These are phyloP conservation scores for Cydia amplana DNA, from an alignment of 1,140 invertebrate genomes.

Conservation along the genomic window DNA sequence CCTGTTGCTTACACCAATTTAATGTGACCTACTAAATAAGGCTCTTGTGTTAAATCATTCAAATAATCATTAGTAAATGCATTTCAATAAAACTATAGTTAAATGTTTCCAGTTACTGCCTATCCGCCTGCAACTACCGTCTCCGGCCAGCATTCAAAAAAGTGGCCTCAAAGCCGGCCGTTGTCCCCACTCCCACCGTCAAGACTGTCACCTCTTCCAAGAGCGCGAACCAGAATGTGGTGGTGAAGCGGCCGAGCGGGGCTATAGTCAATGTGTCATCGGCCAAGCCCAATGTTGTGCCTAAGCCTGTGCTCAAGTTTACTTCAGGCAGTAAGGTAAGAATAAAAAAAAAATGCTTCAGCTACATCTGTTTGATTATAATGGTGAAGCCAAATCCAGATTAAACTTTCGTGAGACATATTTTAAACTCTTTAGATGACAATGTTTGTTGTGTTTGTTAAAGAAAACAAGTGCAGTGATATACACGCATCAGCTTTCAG, in stretches of 20 bases:
- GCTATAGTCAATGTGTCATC: constrained; percentile 82
- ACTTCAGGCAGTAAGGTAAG: constrained; percentile 79
- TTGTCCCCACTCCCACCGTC: constrained; percentile 69
- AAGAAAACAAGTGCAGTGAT: too few species aligned
- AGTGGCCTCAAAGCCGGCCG: constrained; percentile 63
- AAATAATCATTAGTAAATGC: constrained; percentile 17
- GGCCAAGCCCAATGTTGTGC: constrained; percentile 85
- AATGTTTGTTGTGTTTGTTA: too few species aligned
- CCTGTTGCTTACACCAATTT: too few species aligned
- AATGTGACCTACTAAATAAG: too few species aligned
- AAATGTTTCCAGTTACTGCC: constrained; percentile 68
- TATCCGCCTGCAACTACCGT: constrained; percentile 75
- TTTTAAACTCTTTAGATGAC: too few species aligned
- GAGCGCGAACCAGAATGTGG: constrained; percentile 63
- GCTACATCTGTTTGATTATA: too few species aligned
- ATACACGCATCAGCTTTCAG: too few species aligned
- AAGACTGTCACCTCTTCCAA: constrained; percentile 70
- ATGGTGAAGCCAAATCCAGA: too few species aligned
- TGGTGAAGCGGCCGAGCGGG: constrained; percentile 80
- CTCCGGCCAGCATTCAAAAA: constrained; percentile 79
- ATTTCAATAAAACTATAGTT: constrained; percentile 33
- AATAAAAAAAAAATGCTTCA: too few species aligned
- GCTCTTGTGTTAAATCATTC: constrained; percentile 40
- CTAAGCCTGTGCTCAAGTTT: constrained; percentile 88
- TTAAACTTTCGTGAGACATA: too few species aligned